Evolutionary conservation across 1,140 invertebrate species (phyloP).

Genomic region (Himalopsyche phryganea): DNA sequence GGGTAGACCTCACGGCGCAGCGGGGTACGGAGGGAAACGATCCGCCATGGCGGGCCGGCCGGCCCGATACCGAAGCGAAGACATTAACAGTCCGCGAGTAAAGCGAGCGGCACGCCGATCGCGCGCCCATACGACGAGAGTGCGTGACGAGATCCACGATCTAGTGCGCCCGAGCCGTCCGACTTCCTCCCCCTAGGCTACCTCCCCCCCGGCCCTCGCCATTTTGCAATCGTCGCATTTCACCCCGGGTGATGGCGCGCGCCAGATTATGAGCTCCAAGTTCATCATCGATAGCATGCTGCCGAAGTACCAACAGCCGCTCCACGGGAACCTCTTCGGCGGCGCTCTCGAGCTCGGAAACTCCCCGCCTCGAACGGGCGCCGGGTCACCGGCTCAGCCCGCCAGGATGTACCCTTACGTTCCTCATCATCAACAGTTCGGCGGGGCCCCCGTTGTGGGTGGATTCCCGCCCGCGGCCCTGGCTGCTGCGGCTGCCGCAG

Average conservation of each 20-base stretch:
- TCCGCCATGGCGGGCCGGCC: conserved; percentile 42
- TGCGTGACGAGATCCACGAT: no score
- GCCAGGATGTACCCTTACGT: conserved; percentile 69
- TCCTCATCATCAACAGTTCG: conserved; percentile 56
- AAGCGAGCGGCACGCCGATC: conserved; percentile 53
- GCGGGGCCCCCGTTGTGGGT: conserved; percentile 50
- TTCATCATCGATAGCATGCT: conserved; percentile 96
- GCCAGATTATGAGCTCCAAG: conserved; percentile 86
- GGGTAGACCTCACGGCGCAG: conserved; percentile 4
- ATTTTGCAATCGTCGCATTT: conserved; percentile 7
- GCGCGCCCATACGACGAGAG: conserved; percentile 39
- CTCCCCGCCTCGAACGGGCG: conserved; percentile 49
- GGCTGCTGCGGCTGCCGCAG: conserved; percentile 62
- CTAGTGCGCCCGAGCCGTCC: no score
- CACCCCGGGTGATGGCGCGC: conserved; percentile 41
- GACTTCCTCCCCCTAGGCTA: neutral
- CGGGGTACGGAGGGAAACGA: conserved; percentile 1
- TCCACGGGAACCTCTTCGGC: conserved; percentile 52
- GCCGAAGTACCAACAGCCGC: conserved; percentile 79
- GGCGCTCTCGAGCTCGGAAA: conserved; percentile 49
- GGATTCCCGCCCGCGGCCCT: conserved; percentile 55
- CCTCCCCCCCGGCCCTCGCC: neutral
- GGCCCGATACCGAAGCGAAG: conserved; percentile 42
- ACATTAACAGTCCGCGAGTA: conserved; percentile 54
- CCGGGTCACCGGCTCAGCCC: conserved; percentile 55